Conservation (phyloP, 2,113 vertebrate species). For the Hemicordylus capensis region DNA sequence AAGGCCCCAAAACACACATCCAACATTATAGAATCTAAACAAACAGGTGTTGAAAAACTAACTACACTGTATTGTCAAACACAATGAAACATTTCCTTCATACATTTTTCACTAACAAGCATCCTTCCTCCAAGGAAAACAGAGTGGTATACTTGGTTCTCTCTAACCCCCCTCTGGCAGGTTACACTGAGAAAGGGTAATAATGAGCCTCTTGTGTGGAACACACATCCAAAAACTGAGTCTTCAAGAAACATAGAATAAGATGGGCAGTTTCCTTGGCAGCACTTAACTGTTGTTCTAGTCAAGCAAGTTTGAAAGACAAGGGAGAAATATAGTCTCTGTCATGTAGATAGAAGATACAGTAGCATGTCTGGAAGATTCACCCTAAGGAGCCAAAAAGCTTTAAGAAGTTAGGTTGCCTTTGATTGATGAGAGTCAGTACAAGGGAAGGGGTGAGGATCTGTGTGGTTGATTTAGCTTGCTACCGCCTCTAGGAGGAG, state of each 20-base stretch:
- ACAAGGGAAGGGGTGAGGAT: too few relatives aligned
- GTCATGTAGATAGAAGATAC: background rate
- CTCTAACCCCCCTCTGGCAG: too few relatives aligned
- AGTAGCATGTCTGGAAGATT: background rate
- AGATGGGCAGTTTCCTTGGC: background rate
- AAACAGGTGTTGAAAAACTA: background rate
- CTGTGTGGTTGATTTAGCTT: background rate
- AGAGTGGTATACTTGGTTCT: too few relatives aligned
- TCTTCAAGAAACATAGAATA: background rate
- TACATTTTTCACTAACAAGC: background rate
- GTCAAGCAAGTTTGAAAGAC: background rate
- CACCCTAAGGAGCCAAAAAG: background rate
- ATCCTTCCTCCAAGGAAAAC: too few relatives aligned
- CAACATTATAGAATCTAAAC: background rate
- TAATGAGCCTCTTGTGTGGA: too few relatives aligned
- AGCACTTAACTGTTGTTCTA: background rate
- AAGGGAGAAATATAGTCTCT: background rate
- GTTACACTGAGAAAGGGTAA: too few relatives aligned
- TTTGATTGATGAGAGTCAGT: too few relatives aligned
- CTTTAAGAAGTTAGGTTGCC: background rate
- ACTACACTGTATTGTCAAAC: background rate
- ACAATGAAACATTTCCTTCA: background rate
- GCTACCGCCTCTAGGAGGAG: background rate
- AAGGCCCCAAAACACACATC: background rate
- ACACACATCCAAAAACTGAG: background rate